Base-by-base conservation (phyloP, 2,888 invertebrate species). In the Eupsilia transversa region DNA sequence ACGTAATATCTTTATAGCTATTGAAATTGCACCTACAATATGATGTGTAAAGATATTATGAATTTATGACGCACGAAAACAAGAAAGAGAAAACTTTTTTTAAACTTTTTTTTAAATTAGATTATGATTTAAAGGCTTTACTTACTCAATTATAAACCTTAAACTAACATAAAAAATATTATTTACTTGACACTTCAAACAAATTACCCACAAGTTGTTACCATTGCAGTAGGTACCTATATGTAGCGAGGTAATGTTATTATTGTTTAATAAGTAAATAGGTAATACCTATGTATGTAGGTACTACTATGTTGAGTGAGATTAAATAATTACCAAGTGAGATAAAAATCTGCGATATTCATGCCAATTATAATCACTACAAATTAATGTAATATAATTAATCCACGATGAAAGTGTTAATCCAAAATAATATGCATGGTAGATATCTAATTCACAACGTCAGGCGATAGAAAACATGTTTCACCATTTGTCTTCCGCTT, bases 401-500 rank as follows among this genome's bases (percentile, higher is more conserved):
- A 65, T 71, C 38, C n/a, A 38, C 14, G 33, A 49, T 6, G 38
- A 70, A 71, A 60, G 54, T 56, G n/a, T 46, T 59, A 49, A 49
- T 41, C 17, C 49, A 63, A 59, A 70, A 65, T 66, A 30, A 64
- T 46, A 38, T 79, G 17, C 64, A 69, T 71, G 52, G 10, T 9
- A 20, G 57, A 46, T 57, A 41, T 61, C 14, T 60, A 60, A 64
- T 77, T 79, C 52, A 59, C 27, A 60, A 66, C 38, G n/a, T 12
- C 27, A 41, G 71, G 64, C 35, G 35, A 20, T 57, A 70, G 60
- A 76, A 84, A 85, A 86, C 80, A 82, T 73, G 79, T 82, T 74
- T 69, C 2, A n/a, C 52, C 46, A 65, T 72, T 66, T 68, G 60
- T 35, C 49, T 33, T 70, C 76, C 35, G 64, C 49, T 74, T 69